These are phyloP conservation scores for Astyanax mexicanus DNA, from an alignment of 2,797 vertebrate genomes.

Conservation along the genomic window DNA sequence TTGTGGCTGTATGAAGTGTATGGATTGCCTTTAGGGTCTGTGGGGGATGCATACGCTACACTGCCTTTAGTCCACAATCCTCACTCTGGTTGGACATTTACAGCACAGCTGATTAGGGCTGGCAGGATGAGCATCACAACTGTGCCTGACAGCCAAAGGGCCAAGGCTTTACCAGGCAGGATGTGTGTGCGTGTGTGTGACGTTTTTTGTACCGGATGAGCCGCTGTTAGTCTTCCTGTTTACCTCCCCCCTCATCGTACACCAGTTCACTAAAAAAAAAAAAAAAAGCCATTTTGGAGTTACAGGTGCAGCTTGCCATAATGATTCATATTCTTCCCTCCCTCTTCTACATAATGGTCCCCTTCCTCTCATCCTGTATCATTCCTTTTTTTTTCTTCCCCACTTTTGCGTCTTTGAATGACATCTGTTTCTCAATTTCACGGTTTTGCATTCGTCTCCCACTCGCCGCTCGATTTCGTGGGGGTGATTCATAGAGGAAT, in stretches of 20 bases:
- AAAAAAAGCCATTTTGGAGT: conserved; percentile 15
- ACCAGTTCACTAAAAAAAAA: conserved; percentile 23
- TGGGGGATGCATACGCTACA: no score
- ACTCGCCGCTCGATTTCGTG: conserved; percentile 27
- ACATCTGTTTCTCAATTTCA: conserved; percentile 39
- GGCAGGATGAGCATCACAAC: neutral
- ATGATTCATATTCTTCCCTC: neutral
- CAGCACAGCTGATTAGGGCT: conserved; percentile 21
- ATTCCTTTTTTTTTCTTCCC: conserved; percentile 23
- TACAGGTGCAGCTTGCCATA: conserved; percentile 33
- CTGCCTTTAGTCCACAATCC: neutral
- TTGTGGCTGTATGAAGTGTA: neutral
- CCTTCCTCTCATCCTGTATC: conserved; percentile 23
- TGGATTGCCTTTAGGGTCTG: conserved; percentile 29
- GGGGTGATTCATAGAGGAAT: conserved; percentile 47
- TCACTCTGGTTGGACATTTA: conserved; percentile 3
- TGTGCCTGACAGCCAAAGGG: conserved; percentile 6
- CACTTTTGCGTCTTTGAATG: conserved; percentile 28
- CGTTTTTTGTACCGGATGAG: conserved; percentile 32
- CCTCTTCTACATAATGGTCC: conserved; percentile 6
- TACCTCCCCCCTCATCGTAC: conserved; percentile 24
- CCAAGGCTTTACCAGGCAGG: conserved; percentile 26
- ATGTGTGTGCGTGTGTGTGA: conserved; percentile 40
- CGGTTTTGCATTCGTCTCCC: conserved; percentile 35
- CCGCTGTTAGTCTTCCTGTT: conserved; percentile 53